A percentile compares a stretch with the other conserved stretches of the same genome.
Evolutionary conservation across 1,140 invertebrate species (phyloP).

Genomic region (Ceratitis capitata): DNA sequence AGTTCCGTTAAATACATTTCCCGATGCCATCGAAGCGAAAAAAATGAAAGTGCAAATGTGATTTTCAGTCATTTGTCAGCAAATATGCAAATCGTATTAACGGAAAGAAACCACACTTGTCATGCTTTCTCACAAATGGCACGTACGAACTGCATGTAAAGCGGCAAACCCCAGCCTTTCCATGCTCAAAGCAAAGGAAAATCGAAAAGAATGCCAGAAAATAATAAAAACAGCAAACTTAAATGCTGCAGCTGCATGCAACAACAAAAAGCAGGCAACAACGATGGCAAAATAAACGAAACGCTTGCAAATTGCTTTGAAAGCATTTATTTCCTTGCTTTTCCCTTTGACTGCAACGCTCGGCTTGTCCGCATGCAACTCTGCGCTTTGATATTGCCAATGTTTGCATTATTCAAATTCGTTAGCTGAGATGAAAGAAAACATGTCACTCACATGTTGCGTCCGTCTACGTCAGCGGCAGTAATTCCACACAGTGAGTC

Average conservation of each 20-base stretch:
- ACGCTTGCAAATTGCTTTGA: not conserved
- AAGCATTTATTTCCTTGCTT: not conserved
- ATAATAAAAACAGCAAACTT: not conserved
- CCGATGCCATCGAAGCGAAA: not conserved
- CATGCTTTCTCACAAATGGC: not conserved
- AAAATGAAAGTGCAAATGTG: not conserved
- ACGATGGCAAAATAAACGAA: not conserved
- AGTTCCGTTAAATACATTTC: too few relatives aligned
- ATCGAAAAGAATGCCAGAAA: not conserved
- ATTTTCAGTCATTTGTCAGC: not conserved
- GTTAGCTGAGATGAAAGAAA: not conserved
- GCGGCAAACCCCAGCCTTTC: not conserved
- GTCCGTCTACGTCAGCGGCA: constrained; percentile 12
- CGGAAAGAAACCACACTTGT: not conserved
- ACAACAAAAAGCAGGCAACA: not conserved
- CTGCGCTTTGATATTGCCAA: not conserved
- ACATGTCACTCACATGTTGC: constrained; percentile 16
- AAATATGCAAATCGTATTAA: not conserved
- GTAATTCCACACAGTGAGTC: too few relatives aligned
- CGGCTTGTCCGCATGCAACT: not conserved
- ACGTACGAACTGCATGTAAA: not conserved
- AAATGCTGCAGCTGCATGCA: not conserved
- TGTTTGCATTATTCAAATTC: constrained; percentile 8
- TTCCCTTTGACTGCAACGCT: not conserved
- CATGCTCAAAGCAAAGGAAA: not conserved